Evolutionary conservation across 2,797 vertebrate genomes (phyloP), one percentile per base, ranked within the genome.

Genomic region (Botia kubotai): DNA sequence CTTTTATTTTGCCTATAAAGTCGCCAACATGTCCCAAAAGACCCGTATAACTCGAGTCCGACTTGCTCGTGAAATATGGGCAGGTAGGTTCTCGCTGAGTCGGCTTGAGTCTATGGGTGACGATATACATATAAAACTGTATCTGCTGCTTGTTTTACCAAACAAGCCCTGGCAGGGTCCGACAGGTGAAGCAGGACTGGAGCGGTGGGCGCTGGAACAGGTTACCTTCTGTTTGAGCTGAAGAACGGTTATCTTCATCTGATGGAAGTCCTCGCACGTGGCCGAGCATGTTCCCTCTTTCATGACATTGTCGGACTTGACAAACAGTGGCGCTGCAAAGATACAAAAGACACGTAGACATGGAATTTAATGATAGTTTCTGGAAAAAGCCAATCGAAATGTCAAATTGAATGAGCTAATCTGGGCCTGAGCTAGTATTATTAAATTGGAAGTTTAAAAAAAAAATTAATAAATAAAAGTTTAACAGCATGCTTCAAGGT

Each of bases 201-300:
- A 33, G 23, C 1, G n/a, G 70, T 33, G 33, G 26, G 48, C 6
- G 48, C 65, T 55, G 75, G 26, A 69, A 55, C 16, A 19, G 10
- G 29, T 4, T 91, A 98, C 97, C 96, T 98, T 98, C 85, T 98
- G 97, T 86, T 98, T 98, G 48, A 99, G 94, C 83, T 98, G 97
- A 87, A 97, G 90, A 77, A 99, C 96, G 0, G 95, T 96, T 90
- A 94, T 95, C 91, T 96, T 98, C 88, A 98, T 96, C 93, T 97
- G 97, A 85, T 96, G 92, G 87, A 99, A 96, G 86, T 99, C 97
- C 80, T 97, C 96, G 86, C 98, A 99, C 0, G 96, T 96, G 75
- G 97, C 95, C 2, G 96, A 97, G 89, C 98, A 99, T 0, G 94
- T 93, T 48, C 93, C 94, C 0, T 93, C 87, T 85, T 96, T 96